These are phyloP conservation scores for Trachops cirrhosus DNA, from an alignment of 2,797 vertebrate genomes.

Conservation along the genomic window DNA sequence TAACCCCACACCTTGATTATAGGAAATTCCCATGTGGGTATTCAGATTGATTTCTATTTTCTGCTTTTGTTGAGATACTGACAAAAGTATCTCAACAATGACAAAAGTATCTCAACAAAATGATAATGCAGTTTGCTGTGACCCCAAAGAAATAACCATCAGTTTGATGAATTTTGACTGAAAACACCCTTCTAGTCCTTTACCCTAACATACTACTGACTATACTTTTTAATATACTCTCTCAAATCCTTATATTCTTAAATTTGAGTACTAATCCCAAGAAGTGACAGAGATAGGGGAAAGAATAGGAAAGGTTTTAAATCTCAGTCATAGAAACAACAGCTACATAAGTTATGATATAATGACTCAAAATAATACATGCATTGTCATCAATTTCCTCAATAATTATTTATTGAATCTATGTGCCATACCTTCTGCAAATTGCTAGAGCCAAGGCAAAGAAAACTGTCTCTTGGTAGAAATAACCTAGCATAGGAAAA, in stretches of 20 bases:
- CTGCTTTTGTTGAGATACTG: neutral
- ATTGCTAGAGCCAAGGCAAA: neutral
- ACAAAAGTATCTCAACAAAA: neutral
- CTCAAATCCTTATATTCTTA: neutral
- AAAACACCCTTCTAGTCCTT: neutral
- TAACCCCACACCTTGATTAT: neutral
- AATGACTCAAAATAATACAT: neutral
- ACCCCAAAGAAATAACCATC: neutral
- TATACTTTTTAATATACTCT: neutral
- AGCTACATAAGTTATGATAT: neutral
- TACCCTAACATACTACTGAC: neutral
- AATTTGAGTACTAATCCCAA: neutral
- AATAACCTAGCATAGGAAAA: neutral
- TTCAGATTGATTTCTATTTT: slow-evolving; percentile 40
- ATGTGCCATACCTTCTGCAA: neutral
- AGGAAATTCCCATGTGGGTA: neutral
- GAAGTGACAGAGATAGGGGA: neutral
- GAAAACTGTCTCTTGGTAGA: neutral
- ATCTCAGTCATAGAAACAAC: neutral
- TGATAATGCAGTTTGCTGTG: neutral
- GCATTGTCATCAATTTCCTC: neutral
- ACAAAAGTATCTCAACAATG: neutral
- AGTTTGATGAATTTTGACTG: neutral
- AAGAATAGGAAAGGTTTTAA: neutral
- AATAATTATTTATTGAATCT: neutral